Conservation (phyloP, 2,797 vertebrate genomes). For the Tauraco hartlaubi region DNA sequence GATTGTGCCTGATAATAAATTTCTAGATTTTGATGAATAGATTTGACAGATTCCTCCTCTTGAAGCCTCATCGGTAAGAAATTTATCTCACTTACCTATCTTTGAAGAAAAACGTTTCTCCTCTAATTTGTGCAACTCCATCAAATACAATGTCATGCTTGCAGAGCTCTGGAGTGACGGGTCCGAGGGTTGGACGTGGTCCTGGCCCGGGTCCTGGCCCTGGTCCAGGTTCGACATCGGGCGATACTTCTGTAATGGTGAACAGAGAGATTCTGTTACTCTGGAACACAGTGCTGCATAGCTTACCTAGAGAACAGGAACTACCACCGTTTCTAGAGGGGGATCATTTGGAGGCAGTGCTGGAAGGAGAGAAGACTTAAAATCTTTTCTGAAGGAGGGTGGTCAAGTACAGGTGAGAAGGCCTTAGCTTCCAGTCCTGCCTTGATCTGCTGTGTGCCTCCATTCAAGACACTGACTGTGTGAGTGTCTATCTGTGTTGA, state of each 20-base stretch:
- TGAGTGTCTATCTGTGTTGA: not conserved
- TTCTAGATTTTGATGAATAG: not conserved
- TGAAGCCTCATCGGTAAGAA: not conserved
- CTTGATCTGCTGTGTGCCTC: not conserved
- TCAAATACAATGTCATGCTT: conserved; percentile 92
- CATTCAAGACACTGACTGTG: not conserved
- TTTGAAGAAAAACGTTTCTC: conserved; percentile 98
- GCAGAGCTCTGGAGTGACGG: conserved; percentile 94
- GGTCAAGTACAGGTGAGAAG: not conserved
- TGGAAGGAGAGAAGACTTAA: not conserved
- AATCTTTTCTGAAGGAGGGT: not conserved
- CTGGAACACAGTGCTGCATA: not conserved
- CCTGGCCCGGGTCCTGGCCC: conserved; percentile 69
- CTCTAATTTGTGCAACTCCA: conserved; percentile 92
- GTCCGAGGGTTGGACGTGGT: conserved; percentile 89
- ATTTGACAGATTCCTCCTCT: not conserved
- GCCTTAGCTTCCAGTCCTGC: not conserved
- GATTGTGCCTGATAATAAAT: not conserved
- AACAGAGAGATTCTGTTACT: not conserved
- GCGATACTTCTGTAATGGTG: conserved; percentile 79
- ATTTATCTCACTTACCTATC: conserved; percentile 89
- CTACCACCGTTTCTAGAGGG: not conserved
- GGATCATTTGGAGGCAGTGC: not conserved
- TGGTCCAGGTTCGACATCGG: conserved; percentile 83
- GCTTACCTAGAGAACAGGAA: not conserved